Evolutionary conservation across 2,888 invertebrate genomes (phyloP).

Genomic region (Merodon equestris): DNA sequence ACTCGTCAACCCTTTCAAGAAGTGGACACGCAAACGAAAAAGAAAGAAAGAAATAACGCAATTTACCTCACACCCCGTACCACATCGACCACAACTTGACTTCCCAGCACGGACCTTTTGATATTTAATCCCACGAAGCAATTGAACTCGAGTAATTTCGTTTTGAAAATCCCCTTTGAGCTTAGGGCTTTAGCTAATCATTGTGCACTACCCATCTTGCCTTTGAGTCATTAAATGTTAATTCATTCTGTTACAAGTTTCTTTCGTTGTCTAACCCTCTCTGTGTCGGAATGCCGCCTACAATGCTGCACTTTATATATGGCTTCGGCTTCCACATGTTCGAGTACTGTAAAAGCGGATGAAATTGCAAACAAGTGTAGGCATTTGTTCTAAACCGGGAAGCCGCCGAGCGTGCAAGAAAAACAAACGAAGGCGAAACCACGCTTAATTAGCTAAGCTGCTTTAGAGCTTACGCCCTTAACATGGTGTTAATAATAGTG

Average conservation of each 20-base stretch:
- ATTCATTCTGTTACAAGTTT: conserved; percentile 59
- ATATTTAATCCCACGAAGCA: conserved; percentile 67
- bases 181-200: conserved; percentile 66
- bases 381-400: conserved; percentile 58
- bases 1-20: conserved; percentile 45
- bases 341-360: conserved; percentile 48
- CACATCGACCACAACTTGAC: not conserved
- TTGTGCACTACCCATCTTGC: conserved; percentile 45
- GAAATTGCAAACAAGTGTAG: conserved; percentile 61
- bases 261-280: not conserved
- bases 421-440: conserved; percentile 36
- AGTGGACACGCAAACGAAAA: conserved; percentile 59
- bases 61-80: conserved; percentile 55
- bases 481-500: conserved; percentile 67
- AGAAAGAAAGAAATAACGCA: conserved; percentile 40
- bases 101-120: conserved; percentile 57
- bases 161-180: conserved; percentile 58
- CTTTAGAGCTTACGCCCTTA: conserved; percentile 67
- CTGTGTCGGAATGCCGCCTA: conserved; percentile 9
- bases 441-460: conserved; percentile 68
- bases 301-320: conserved; percentile 35
- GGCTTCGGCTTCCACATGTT: conserved; percentile 45
- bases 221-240: conserved; percentile 68
- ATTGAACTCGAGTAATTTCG: conserved; percentile 67
- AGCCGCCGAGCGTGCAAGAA: conserved; percentile 30